Base-by-base conservation (phyloP, 1,140 invertebrate species). In the Drosophila tropicalis region DNA sequence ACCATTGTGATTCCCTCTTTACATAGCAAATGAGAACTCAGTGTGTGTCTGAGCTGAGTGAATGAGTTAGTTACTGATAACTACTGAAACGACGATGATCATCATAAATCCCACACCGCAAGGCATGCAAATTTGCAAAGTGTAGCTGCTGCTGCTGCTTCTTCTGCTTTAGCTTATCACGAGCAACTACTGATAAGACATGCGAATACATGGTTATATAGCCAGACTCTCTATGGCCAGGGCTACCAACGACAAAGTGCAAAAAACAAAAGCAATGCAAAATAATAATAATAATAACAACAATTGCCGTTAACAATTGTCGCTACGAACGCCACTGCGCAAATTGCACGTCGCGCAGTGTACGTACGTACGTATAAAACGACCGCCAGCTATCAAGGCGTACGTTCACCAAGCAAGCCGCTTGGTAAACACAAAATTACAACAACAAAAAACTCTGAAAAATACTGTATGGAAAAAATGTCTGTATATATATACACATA, bases 221-320 rank as follows among this genome's bases (percentile, higher is more conserved):
- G 51, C 19, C 47, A 13, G 29, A 29, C 39, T 34, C 47, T 60
- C 55, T 40, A 64, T 62, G 54, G 62, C 81, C 81, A 85, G 81
- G 81, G 81, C 81, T 85, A 47, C 70, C 44, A 32, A 29, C 1
- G 34, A 2, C 34, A 36, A 12, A 29, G 29, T 29, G 29, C 29
- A 29, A 36, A 36, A 9, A 36, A 36, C 34, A 75, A 67, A 40
- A 65, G 58, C 34, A 54, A 65, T 34, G 39, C 39, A 54, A 32
- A 64, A 40, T 29, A 29, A 29, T 29, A 32, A 29, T 29, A 32
- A 51, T 61, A 62, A 41, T 63, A 73, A 56, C 76, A 79, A 85
- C 81, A 84, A 85, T 85, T 84, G 81, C 81, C 81, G 81, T 83
- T 83, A 83, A 84, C 81, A 83, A 84, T 85, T 78, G 81, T 68